These are phyloP conservation scores for Murina feae DNA, from an alignment of 2,113 vertebrate species.

Conservation along the genomic window DNA sequence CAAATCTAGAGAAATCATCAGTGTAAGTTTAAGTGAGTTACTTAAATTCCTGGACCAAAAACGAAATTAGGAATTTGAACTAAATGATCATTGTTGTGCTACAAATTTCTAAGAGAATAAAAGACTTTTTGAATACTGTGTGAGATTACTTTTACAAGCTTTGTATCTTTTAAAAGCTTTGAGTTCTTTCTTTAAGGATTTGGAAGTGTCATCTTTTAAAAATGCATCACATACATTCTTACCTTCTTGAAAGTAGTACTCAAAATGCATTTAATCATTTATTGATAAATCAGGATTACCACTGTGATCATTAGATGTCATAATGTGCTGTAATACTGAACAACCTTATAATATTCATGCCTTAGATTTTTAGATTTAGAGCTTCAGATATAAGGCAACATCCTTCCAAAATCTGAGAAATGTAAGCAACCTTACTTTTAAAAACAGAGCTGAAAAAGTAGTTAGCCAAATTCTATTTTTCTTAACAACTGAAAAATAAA, in stretches of 20 bases:
- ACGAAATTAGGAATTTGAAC: not conserved
- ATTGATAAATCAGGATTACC: not conserved
- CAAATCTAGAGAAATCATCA: not conserved
- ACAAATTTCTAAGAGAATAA: not conserved
- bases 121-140: not conserved
- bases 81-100: not conserved
- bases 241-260: not conserved
- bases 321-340: not conserved
- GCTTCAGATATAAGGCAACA: not conserved
- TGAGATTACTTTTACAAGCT: not conserved
- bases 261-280: not conserved
- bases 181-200: not conserved
- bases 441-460: not conserved
- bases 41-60: not conserved
- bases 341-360: not conserved
- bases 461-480: not conserved
- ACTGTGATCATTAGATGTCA: not conserved
- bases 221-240: not conserved
- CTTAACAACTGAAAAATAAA: not conserved
- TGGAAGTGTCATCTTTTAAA: not conserved
- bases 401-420: not conserved
- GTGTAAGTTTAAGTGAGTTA: not conserved
- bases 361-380: slow-evolving; percentile 1
- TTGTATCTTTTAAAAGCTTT: not conserved
- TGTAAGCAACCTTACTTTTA: not conserved